A percentile compares a stretch with the other conserved stretches of the same genome.
These are phyloP conservation scores for Elephas maximus DNA, from an alignment of 2,113 vertebrate genomes.

Conservation along the genomic window DNA sequence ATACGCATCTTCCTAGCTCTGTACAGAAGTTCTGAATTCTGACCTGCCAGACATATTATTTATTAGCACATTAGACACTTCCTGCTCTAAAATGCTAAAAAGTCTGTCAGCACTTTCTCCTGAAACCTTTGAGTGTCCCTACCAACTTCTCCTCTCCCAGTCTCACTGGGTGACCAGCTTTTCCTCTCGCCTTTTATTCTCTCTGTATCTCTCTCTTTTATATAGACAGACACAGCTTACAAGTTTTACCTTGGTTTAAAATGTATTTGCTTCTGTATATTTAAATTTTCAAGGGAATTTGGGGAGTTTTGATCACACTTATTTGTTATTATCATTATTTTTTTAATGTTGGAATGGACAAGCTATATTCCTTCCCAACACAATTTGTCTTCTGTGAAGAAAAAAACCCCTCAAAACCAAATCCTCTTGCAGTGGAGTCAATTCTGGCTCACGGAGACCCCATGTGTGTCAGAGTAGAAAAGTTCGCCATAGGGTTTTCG, in stretches of 20 bases:
- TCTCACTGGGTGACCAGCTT: neutral
- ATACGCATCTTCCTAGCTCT: slow-evolving; percentile 56
- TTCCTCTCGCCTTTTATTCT: neutral
- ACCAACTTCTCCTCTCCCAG: neutral
- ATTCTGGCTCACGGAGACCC: neutral
- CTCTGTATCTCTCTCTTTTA: neutral
- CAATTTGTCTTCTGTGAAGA: neutral
- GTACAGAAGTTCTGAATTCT: slow-evolving; percentile 83
- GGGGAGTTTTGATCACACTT: neutral
- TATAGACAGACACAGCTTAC: neutral
- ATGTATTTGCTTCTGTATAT: neutral
- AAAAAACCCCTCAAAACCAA: neutral
- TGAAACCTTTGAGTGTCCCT: neutral
- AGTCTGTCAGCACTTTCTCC: slow-evolving; percentile 60
- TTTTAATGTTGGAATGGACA: neutral
- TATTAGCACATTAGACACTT: slow-evolving; percentile 77
- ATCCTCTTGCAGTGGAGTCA: neutral
- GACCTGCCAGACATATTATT: slow-evolving; percentile 76
- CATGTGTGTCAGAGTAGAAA: neutral
- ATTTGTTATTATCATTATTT: neutral
- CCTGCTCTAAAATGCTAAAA: slow-evolving; percentile 62
- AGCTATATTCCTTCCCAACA: neutral
- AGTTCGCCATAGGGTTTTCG: neutral
- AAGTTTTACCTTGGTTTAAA: neutral
- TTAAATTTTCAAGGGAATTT: neutral